Conservation (phyloP, 2,113 vertebrate species). For the Tringa solitaria region DNA sequence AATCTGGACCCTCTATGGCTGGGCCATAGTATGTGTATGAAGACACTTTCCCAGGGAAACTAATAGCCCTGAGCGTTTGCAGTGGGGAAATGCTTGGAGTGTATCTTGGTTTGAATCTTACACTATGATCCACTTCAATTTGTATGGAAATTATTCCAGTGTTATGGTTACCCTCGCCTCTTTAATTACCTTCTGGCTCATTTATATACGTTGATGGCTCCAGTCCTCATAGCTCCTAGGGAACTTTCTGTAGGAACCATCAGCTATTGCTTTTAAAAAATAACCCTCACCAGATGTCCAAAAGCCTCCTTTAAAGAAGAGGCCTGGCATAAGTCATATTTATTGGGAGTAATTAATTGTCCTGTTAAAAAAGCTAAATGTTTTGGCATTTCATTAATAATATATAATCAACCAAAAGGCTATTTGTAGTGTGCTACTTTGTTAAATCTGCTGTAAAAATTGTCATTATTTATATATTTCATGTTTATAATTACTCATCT, state of each 20-base stretch:
- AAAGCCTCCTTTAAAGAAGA: neutral
- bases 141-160: neutral
- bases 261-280: conserved; percentile 9
- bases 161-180: neutral
- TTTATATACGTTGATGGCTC: neutral
- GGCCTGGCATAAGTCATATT: neutral
- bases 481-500: conserved; percentile 53
- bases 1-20: neutral
- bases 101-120: neutral
- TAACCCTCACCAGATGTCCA: conserved; percentile 36
- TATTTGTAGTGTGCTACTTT: conserved; percentile 31
- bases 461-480: conserved; percentile 45
- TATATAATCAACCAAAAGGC: neutral
- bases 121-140: neutral
- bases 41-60: neutral
- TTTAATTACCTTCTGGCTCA: neutral
- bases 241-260: neutral
- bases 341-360: conserved; percentile 43
- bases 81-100: neutral
- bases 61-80: neutral
- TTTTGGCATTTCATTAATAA: conserved; percentile 55
- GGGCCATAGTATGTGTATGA: neutral
- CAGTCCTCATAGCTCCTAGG: neutral
- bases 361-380: conserved; percentile 23
- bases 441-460: conserved; percentile 31